Conservation (phyloP, 53 echinoderm and acorn worm species). For the Holothuria leucospilota region DNA sequence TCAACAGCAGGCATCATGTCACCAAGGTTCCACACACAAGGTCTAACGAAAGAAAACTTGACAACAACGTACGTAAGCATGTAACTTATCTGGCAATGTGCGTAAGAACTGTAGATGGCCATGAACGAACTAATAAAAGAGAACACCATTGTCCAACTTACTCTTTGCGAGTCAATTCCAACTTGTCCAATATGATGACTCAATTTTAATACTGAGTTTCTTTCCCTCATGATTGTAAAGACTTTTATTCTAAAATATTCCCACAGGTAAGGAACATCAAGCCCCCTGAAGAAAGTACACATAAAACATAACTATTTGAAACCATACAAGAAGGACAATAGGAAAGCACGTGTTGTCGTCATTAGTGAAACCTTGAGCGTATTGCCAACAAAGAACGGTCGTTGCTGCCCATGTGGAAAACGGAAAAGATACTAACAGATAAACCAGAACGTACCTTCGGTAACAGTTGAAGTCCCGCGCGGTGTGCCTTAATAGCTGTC, state of each 20-base stretch:
- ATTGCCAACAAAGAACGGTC: conserved; percentile 11
- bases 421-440: conserved; percentile 12
- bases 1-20: no score
- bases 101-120: background rate
- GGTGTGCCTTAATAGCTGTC: conserved; percentile 4
- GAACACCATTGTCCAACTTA: conserved; percentile 28
- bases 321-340: conserved; percentile 5
- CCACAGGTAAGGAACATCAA: conserved; percentile 34
- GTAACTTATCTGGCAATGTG: background rate
- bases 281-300: background rate
- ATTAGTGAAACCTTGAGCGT: background rate
- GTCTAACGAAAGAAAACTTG: no score
- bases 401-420: conserved; percentile 16
- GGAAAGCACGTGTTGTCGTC: background rate
- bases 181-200: background rate
- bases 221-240: background rate
- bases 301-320: conserved; percentile 20
- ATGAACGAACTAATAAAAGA: conserved; percentile 14
- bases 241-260: conserved; percentile 1
- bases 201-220: background rate
- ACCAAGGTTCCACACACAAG: no score
- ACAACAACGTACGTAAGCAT: no score
- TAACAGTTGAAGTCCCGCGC: conserved; percentile 28
- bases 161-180: conserved; percentile 2
- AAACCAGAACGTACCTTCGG: background rate